Percentiles rank a stretch among this genome's conserved stretches.
phyloP scores from a whole-genome alignment of 2,113 vertebrate genomes.

The Chroicocephalus ridibundus region DNA sequence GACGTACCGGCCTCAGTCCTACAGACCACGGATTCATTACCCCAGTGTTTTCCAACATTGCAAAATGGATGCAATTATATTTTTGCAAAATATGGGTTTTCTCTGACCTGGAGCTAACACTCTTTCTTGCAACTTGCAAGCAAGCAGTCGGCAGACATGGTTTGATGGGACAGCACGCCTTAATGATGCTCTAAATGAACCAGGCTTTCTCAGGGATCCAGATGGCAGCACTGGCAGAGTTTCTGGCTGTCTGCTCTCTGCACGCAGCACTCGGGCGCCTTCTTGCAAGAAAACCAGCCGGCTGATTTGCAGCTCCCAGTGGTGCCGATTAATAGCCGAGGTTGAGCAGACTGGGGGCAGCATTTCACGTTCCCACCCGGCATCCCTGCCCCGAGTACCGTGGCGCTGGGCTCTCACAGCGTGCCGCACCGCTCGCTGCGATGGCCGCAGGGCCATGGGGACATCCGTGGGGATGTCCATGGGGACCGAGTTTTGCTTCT shows the following conservation, averaged over 20 bases:
- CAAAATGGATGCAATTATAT: not conserved
- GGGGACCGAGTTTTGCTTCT: not conserved
- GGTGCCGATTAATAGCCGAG: not conserved
- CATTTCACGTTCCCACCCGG: not conserved
- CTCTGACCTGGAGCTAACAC: not conserved
- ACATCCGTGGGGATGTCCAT: too few relatives aligned
- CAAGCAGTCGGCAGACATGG: not conserved
- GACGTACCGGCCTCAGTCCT: fast-evolving
- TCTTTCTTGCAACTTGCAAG: not conserved
- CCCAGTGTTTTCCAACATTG: not conserved
- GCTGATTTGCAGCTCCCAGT: not conserved
- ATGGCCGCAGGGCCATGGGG: not conserved
- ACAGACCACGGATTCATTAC: not conserved
- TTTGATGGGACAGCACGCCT: not conserved
- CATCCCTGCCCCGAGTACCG: not conserved
- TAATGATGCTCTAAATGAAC: not conserved
- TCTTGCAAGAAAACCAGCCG: not conserved
- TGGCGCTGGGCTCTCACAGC: not conserved
- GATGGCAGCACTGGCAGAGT: not conserved
- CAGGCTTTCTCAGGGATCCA: not conserved
- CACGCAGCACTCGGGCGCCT: not conserved
- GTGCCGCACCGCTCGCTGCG: fast-evolving
- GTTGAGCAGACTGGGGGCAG: not conserved
- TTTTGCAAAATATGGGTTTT: not conserved
- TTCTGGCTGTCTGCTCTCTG: not conserved